Base-by-base conservation (phyloP, 2,888 invertebrate genomes). In the Balanococcus diminutus region DNA sequence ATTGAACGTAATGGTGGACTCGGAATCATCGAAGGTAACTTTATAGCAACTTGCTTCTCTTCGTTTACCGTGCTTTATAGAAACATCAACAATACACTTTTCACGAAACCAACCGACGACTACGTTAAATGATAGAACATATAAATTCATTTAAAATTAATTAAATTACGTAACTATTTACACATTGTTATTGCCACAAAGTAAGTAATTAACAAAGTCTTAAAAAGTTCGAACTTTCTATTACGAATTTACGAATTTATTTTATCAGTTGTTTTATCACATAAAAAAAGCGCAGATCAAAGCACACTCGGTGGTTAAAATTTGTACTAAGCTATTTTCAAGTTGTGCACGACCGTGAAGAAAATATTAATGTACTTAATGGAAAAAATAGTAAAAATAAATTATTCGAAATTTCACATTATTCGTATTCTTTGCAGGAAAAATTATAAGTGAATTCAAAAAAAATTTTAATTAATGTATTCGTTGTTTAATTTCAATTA, bases 1-100 rank as follows among this genome's bases (percentile, higher is more conserved):
- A 85, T 85, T 85, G 85, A 85, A 85, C 79, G 39, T 85, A 67
- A 39, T 84, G 67, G 67, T 67, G 67, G 67, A 16, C 67, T 67
- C 5, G 67, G 67, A 67, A 67, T 67, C 67, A 67, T 67, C 28
- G 67, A 67, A 67, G 67, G 28, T 31, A 28, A 79, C 28, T 79
- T 36, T 32, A 36, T 79, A 19, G 75, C 25, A 79, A 19, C 28
- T 79, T 32, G 32, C 75, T 79, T 79, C 6, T 36, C 36, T 36
- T 79, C 36, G 32, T 36, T 75, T 31, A 8, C n/a, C 32, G 75
- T 79, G 75, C 36, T 79, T 79, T 79, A 79, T 19, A 79, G 19
- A 32, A 79, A 19, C 75, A 79, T 79, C 75, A 79, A 79, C 75
- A 79, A 79, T 2, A n/a, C 19, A 32, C 8, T 79, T 79, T n/a